These are phyloP conservation scores for Tyrannus savana DNA, from an alignment of 2,113 vertebrate genomes.

Conservation along the genomic window DNA sequence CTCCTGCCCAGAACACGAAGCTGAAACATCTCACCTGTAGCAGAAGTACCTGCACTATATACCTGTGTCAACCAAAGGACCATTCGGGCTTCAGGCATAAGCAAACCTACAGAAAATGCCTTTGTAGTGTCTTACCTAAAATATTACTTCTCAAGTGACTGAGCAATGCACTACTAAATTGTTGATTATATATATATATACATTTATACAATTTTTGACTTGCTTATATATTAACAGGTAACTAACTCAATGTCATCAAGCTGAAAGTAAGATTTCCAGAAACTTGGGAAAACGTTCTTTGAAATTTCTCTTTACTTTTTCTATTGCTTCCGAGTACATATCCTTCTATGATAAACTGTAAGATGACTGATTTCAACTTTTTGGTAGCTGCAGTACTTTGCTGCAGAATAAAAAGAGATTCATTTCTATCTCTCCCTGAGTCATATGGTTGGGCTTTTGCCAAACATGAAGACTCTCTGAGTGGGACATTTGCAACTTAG, in stretches of 20 bases:
- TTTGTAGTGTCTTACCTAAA: not conserved
- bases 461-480: not conserved
- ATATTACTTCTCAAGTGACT: not conserved
- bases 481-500: not conserved
- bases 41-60: not conserved
- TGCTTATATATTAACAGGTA: not conserved
- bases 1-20: not conserved
- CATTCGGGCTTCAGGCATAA: not conserved
- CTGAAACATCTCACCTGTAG: not conserved
- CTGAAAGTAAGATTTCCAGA: not conserved
- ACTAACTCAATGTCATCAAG: not conserved
- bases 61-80: not conserved
- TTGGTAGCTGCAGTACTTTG: not conserved
- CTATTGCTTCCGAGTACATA: not conserved
- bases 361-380: not conserved
- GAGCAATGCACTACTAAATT: not conserved
- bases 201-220: not conserved
- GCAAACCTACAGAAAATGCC: not conserved
- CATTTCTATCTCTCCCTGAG: not conserved
- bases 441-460: not conserved
- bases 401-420: not conserved
- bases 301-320: not conserved
- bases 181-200: not conserved
- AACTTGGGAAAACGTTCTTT: not conserved
- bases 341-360: not conserved